Conservation (phyloP, 2,797 vertebrate genomes). For the Chloroceryle amazona region DNA sequence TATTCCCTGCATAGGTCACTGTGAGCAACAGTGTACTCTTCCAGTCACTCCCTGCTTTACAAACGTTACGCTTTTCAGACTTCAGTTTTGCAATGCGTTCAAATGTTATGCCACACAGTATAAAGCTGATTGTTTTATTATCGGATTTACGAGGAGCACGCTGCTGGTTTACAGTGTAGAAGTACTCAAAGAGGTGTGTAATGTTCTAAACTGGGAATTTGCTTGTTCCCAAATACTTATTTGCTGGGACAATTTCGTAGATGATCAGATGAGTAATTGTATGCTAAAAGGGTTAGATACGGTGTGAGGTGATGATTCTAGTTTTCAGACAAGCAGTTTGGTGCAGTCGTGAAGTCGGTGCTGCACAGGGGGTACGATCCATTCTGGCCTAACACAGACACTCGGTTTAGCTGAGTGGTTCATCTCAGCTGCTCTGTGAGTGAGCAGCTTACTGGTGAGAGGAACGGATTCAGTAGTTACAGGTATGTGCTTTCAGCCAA, state of each 20-base stretch:
- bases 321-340: background rate
- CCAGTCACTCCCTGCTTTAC: background rate
- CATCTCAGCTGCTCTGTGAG: background rate
- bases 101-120: too few relatives aligned
- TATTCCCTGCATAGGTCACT: background rate
- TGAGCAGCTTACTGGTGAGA: background rate
- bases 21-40: background rate
- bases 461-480: fast-evolving
- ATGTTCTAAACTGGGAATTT: background rate
- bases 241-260: background rate
- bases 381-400: fast-evolving
- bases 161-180: background rate
- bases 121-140: background rate
- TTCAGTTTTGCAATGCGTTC: background rate
- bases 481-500: background rate
- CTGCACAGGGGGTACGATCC: fast-evolving
- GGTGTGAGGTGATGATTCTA: background rate
- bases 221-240: background rate
- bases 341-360: background rate
- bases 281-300: background rate
- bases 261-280: background rate
- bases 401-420: fast-evolving
- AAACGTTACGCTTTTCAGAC: background rate
- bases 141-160: background rate
- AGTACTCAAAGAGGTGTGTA: fast-evolving